Percentiles rank a stretch among this genome's conserved stretches.
phyloP scores from a whole-genome alignment of 2,888 invertebrate species.

The Orthosia gracilis region DNA sequence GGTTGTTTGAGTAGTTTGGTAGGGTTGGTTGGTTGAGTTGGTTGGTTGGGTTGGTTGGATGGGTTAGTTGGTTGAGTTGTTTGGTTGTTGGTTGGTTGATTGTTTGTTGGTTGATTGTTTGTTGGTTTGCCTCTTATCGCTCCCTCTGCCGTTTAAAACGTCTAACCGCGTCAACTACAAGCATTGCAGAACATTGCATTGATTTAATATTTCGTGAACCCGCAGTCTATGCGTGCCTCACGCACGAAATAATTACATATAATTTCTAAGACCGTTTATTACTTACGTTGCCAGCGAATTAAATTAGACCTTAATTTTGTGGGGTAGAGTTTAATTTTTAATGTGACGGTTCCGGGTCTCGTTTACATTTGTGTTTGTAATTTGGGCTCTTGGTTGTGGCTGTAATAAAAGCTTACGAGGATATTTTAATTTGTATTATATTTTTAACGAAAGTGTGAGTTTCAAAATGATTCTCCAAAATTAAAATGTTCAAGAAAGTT shows the following conservation, averaged over 20 bases:
- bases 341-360: conserved; percentile 31
- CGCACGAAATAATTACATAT: conserved; percentile 73
- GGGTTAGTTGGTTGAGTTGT: too few species aligned
- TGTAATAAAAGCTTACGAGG: conserved; percentile 9
- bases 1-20: too few species aligned
- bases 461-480: neutral
- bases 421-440: conserved; percentile 26
- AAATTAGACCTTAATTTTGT: conserved; percentile 55
- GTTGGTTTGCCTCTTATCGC: neutral
- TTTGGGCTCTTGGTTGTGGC: conserved; percentile 22
- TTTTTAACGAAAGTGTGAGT: neutral
- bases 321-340: conserved; percentile 45
- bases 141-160: neutral
- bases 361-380: conserved; percentile 37
- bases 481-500: neutral
- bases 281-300: conserved; percentile 32
- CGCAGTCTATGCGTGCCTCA: conserved; percentile 78
- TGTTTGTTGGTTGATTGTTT: too few species aligned
- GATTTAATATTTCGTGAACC: conserved; percentile 69
- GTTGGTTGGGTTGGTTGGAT: too few species aligned
- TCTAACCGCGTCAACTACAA: conserved; percentile 44
- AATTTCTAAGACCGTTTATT: conserved; percentile 61
- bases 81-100: too few species aligned
- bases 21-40: too few species aligned
- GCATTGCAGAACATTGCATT: conserved; percentile 73